These are phyloP conservation scores for Rhodeus uyekii DNA, from an alignment of 2,797 vertebrate species.

Conservation along the genomic window DNA sequence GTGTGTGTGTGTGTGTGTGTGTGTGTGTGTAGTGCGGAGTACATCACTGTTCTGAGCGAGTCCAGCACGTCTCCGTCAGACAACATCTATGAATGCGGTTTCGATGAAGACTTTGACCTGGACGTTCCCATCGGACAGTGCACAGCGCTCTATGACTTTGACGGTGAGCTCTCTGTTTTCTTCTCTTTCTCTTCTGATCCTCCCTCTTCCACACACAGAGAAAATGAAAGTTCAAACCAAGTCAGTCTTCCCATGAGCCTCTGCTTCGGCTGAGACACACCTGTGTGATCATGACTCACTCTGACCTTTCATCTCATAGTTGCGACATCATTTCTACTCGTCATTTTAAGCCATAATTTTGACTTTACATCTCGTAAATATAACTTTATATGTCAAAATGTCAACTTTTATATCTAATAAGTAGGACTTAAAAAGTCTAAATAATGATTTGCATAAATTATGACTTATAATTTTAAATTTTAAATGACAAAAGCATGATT, in stretches of 20 bases:
- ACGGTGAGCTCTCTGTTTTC: constrained; percentile 70
- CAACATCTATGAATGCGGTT: constrained; percentile 75
- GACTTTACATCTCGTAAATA: no score
- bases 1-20: background rate
- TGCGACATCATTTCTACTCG: no score
- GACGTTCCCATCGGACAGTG: constrained; percentile 81
- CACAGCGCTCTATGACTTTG: constrained; percentile 82
- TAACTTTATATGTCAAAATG: no score
- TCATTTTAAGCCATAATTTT: background rate
- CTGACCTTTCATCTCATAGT: background rate
- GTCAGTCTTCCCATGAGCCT: no score
- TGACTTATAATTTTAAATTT: background rate
- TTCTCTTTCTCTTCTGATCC: no score
- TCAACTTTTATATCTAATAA: no score
- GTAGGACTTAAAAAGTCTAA: no score
- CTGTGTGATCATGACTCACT: no score
- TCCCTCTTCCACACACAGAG: no score
- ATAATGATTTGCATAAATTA: background rate
- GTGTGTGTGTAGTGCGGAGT: background rate
- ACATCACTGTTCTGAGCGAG: background rate
- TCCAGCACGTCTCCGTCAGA: constrained; percentile 56
- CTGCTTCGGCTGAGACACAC: no score
- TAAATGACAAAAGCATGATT: background rate
- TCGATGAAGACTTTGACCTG: constrained; percentile 85
- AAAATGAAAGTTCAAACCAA: no score